These are phyloP conservation scores for Nesidiocoris tenuis DNA, from an alignment of 2,888 invertebrate species.

Conservation along the genomic window DNA sequence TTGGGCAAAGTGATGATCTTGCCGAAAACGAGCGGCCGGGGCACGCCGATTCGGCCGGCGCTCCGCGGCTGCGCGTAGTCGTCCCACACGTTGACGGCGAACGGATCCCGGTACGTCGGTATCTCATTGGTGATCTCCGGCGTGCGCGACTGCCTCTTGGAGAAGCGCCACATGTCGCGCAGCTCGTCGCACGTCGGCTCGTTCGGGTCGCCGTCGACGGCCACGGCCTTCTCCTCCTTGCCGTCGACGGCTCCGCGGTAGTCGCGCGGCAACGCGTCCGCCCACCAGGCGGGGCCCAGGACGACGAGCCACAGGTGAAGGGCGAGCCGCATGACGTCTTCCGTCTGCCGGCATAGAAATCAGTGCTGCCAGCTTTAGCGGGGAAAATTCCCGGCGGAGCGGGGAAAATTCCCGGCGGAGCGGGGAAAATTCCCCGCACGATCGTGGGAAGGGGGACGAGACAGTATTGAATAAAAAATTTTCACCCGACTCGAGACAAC, in stretches of 20 bases:
- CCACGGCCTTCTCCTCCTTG: conserved; percentile 8
- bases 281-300: background rate
- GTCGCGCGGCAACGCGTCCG: background rate
- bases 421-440: no score
- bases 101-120: conserved; percentile 77
- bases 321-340: background rate
- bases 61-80: conserved; percentile 55
- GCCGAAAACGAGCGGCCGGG: conserved; percentile 65
- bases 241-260: background rate
- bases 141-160: conserved; percentile 81
- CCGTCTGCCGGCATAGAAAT: no score
- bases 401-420: no score
- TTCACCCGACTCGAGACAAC: no score
- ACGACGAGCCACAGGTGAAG: background rate
- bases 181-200: conserved; percentile 86
- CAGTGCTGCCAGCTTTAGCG: no score
- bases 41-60: conserved; percentile 52
- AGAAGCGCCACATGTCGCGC: conserved; percentile 89
- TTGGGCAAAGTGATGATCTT: conserved; percentile 56
- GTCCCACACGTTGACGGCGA: conserved; percentile 79
- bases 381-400: no score
- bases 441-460: no score
- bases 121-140: conserved; percentile 86
- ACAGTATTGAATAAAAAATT: no score
- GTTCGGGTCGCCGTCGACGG: conserved; percentile 50